Evolutionary conservation across 1,140 invertebrate species (phyloP).

Genomic region (Papilio polyxenes): DNA sequence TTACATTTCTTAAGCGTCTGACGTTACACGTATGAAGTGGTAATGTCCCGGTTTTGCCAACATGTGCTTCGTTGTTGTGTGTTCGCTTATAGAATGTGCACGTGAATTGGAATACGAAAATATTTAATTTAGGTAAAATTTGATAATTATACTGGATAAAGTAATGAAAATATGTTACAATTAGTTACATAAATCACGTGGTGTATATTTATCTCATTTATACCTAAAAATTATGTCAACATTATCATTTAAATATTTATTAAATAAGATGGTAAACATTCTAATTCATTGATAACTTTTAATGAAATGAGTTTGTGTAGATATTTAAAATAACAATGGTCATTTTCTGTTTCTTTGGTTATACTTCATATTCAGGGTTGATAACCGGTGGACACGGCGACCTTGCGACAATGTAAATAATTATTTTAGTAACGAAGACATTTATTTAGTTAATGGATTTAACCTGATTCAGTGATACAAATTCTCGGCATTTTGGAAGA

Average conservation of each 20-base stretch:
- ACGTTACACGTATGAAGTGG: conserved; percentile 34
- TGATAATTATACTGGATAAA: background rate
- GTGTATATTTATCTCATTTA: background rate
- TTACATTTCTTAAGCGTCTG: conserved; percentile 42
- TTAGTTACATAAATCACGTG: background rate
- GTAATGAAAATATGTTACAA: background rate
- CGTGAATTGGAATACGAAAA: conserved; percentile 8
- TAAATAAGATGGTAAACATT: background rate
- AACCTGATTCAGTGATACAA: background rate
- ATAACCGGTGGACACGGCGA: background rate
- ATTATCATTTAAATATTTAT: background rate
- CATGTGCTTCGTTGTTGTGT: conserved; percentile 9
- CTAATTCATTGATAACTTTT: background rate
- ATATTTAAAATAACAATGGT: background rate
- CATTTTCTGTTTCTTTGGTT: conserved; percentile 13
- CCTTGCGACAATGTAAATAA: conserved; percentile 6
- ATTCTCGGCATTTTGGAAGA: background rate
- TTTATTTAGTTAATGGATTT: conserved; percentile 19
- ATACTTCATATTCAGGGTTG: conserved; percentile 1
- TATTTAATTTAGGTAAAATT: background rate
- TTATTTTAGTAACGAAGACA: background rate
- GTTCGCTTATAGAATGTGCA: conserved; percentile 17
- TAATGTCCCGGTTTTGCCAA: conserved; percentile 30
- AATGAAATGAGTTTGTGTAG: background rate
- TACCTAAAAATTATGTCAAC: background rate